These are phyloP conservation scores for Temnothorax nylanderi DNA, from an alignment of 1,140 invertebrate species.

Conservation along the genomic window DNA sequence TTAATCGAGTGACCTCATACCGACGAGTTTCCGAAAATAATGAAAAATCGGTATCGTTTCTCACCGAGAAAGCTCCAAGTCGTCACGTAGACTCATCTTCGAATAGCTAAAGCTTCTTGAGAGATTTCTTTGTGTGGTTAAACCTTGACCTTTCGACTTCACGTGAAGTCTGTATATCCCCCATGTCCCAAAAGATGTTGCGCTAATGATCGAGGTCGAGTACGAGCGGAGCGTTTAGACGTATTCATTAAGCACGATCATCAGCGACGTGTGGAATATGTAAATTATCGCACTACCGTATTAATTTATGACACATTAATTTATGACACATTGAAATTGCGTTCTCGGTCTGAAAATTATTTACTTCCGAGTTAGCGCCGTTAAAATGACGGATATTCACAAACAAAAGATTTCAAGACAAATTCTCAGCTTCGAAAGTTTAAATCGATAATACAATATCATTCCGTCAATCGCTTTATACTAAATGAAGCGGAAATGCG, in stretches of 20 bases:
- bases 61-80: neutral
- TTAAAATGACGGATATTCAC: neutral
- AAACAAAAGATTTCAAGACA: neutral
- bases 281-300: slow-evolving; percentile 10
- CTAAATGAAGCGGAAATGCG: slow-evolving; percentile 38
- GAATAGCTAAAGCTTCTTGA: neutral
- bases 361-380: neutral
- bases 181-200: neutral
- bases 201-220: neutral
- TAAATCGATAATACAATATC: neutral
- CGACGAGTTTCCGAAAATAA: slow-evolving; percentile 22
- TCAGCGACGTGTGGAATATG: slow-evolving; percentile 11
- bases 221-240: slow-evolving; percentile 24
- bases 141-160: slow-evolving; percentile 38
- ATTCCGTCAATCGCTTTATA: neutral
- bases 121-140: neutral
- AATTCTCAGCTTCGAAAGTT: neutral
- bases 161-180: neutral
- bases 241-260: slow-evolving; percentile 35
- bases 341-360: neutral
- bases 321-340: neutral
- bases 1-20: slow-evolving; percentile 29
- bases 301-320: neutral
- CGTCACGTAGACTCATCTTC: neutral
- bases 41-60: slow-evolving; percentile 30